Conservation (phyloP, 2,888 invertebrate genomes). For the Apamea anceps region DNA sequence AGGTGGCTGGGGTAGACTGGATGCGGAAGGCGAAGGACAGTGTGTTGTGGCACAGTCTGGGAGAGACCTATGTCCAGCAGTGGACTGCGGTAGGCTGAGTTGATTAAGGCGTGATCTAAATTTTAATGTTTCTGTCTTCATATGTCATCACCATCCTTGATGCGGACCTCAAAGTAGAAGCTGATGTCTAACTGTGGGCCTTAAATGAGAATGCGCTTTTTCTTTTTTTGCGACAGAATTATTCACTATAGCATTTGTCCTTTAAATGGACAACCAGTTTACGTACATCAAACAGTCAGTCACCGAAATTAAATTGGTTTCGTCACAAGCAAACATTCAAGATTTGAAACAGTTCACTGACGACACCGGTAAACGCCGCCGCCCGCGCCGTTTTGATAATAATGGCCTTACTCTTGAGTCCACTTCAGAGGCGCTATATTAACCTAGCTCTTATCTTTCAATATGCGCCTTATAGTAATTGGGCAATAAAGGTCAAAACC, state of each 20-base stretch:
- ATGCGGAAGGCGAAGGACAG: too few species aligned
- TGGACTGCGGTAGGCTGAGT: too few species aligned
- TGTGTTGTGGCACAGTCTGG: too few species aligned
- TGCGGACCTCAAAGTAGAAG: background rate
- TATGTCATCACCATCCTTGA: background rate
- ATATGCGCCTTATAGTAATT: constrained; percentile 19
- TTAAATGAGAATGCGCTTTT: background rate
- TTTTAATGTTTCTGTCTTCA: background rate
- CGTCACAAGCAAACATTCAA: background rate
- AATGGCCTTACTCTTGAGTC: constrained; percentile 22
- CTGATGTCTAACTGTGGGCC: background rate
- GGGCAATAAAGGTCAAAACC: constrained; percentile 44
- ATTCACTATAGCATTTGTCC: background rate
- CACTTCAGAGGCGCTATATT: constrained; percentile 20
- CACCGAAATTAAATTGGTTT: background rate
- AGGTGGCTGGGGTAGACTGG: too few species aligned
- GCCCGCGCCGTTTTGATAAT: constrained; percentile 6
- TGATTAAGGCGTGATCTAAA: background rate
- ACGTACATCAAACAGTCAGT: background rate
- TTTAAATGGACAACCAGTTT: background rate
- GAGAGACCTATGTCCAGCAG: too few species aligned
- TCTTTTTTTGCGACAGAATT: background rate
- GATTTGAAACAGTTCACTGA: constrained; percentile 4
- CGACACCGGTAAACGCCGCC: background rate
- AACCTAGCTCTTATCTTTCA: constrained; percentile 29